Evolutionary conservation across 1,140 invertebrate genomes (phyloP).

Genomic region (Panulirus ornatus): DNA sequence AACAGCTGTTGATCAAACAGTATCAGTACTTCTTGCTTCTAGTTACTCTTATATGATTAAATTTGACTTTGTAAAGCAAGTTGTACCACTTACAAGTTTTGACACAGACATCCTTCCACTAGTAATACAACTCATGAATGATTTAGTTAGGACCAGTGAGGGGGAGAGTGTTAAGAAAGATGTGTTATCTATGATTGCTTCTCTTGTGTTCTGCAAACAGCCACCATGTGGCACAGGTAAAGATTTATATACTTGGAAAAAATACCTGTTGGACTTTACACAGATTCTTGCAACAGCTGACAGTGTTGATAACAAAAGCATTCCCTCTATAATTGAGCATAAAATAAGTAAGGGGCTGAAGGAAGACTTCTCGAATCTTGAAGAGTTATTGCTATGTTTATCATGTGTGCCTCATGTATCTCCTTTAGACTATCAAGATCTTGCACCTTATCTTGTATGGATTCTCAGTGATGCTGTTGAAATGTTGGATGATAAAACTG

Average conservation of each 20-base stretch:
- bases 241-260: constrained; percentile 30
- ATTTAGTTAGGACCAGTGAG: neutral
- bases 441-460: constrained; percentile 73
- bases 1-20: neutral
- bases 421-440: constrained; percentile 73
- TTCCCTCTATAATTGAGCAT: constrained; percentile 39
- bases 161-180: constrained; percentile 34
- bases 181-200: constrained; percentile 34
- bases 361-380: constrained; percentile 76
- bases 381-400: constrained; percentile 80
- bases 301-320: neutral
- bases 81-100: constrained; percentile 53
- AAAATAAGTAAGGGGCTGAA: constrained; percentile 52
- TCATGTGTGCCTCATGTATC: constrained; percentile 83
- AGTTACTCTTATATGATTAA: constrained; percentile 27
- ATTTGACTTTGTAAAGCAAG: constrained; percentile 16
- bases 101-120: constrained; percentile 48
- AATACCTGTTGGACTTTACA: constrained; percentile 44
- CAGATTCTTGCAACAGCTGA: neutral
- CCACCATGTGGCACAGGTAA: constrained; percentile 38
- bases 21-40: constrained; percentile 21
- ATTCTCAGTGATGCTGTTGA: constrained; percentile 50
- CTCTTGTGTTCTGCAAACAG: constrained; percentile 37
- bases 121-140: constrained; percentile 27
- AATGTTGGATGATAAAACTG: constrained; percentile 33